A percentile compares a stretch with the other conserved stretches of the same genome.
Conservation (phyloP, 2,113 vertebrate genomes). For the Heterotilapia buettikoferi region DNA sequence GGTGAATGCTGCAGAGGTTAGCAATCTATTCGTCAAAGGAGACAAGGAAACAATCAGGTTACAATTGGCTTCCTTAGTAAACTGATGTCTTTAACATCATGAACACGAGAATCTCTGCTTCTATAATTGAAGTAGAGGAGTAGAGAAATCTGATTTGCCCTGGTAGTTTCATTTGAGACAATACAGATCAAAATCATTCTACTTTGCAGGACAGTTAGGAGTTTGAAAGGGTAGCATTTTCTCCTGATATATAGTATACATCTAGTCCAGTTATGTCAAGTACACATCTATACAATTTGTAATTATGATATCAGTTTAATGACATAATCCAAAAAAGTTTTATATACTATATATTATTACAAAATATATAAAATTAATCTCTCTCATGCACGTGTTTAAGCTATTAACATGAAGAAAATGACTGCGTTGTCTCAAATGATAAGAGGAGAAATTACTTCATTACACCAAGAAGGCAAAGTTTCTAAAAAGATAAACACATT, state of each 20-base stretch:
- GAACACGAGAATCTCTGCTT: background rate
- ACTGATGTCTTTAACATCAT: background rate
- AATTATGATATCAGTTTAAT: background rate
- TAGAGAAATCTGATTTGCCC: background rate
- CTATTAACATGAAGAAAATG: background rate
- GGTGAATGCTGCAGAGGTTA: background rate
- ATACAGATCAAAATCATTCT: background rate
- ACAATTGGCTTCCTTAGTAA: background rate
- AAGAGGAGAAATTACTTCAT: background rate
- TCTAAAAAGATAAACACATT: background rate
- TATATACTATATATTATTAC: background rate
- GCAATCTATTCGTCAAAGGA: background rate
- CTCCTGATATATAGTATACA: background rate
- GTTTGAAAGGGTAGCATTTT: background rate
- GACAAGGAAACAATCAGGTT: background rate
- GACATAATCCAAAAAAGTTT: background rate
- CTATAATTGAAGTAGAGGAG: background rate
- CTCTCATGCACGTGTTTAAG: background rate
- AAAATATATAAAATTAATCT: background rate
- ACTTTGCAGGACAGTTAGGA: background rate
- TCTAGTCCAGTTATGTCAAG: background rate
- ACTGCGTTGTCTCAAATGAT: background rate
- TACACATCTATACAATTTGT: background rate
- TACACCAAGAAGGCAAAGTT: background rate
- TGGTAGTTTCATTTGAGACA: background rate